phyloP scores from a whole-genome alignment of 2,797 vertebrate species.

The Spatula versicolor region DNA sequence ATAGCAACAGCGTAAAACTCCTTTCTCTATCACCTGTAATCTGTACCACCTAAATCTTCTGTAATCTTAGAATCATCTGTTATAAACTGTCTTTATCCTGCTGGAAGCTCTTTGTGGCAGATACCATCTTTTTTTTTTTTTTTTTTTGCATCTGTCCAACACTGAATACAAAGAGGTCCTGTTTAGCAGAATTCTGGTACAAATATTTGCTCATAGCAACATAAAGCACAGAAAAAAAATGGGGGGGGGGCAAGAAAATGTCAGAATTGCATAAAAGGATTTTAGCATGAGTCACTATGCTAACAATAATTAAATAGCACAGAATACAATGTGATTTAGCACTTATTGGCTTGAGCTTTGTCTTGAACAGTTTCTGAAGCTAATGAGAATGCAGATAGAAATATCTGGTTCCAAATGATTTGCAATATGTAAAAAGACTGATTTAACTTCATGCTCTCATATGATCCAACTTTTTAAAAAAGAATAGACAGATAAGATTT shows the following conservation, averaged over 20 bases:
- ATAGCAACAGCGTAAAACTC: not conserved
- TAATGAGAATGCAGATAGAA: not conserved
- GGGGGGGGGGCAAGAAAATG: not conserved
- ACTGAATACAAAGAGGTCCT: accelerated
- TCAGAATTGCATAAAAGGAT: not conserved
- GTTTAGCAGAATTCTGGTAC: not conserved
- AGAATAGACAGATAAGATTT: not conserved
- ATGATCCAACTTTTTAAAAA: not conserved
- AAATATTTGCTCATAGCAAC: not conserved
- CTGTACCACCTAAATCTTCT: no score
- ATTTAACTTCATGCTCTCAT: constrained; percentile 10
- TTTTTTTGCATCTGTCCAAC: not conserved
- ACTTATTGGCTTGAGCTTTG: constrained; percentile 3
- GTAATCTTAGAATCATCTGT: not conserved
- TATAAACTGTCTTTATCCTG: accelerated
- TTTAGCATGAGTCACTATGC: not conserved
- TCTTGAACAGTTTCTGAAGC: not conserved
- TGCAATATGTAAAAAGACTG: not conserved
- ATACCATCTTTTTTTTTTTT: not conserved
- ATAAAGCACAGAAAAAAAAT: not conserved
- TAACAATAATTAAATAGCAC: constrained; percentile 1
- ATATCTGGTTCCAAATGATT: not conserved
- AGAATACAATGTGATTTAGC: not conserved
- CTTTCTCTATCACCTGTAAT: not conserved
- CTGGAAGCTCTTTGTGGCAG: not conserved